These are phyloP conservation scores for Hycleus phaleratus DNA, from an alignment of 1,140 invertebrate genomes.

Conservation along the genomic window DNA sequence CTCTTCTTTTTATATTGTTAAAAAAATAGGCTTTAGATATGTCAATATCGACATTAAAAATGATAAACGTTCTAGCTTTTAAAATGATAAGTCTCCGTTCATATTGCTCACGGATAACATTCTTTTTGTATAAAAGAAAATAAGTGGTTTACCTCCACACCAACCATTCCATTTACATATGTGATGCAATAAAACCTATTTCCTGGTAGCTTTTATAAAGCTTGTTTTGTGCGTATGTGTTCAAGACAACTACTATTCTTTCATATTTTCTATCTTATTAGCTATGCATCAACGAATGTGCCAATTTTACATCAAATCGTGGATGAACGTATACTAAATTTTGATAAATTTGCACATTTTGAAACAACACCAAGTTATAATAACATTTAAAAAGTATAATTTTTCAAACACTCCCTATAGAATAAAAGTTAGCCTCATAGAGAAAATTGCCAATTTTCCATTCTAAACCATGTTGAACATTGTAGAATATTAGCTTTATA, in stretches of 20 bases:
- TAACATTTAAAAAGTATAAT: too few relatives aligned
- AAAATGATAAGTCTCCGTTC: slow-evolving; percentile 12
- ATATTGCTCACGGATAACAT: slow-evolving; percentile 18
- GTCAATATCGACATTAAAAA: slow-evolving; percentile 13
- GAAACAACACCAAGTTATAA: too few relatives aligned
- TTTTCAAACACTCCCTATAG: too few relatives aligned
- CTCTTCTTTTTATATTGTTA: too few relatives aligned
- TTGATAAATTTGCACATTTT: too few relatives aligned
- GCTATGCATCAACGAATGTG: slow-evolving; percentile 11
- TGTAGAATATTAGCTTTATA: too few relatives aligned
- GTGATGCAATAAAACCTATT: slow-evolving; percentile 24
- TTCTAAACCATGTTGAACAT: too few relatives aligned
- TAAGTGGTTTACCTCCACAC: slow-evolving; percentile 22
- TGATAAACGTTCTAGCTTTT: slow-evolving; percentile 12
- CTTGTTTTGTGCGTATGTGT: slow-evolving; percentile 10
- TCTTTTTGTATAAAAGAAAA: slow-evolving; percentile 10
- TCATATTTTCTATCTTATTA: background rate
- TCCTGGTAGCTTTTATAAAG: slow-evolving; percentile 11
- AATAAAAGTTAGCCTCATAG: too few relatives aligned
- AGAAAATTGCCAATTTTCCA: too few relatives aligned
- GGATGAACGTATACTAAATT: too few relatives aligned
- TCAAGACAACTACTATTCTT: too few relatives aligned
- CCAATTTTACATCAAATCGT: slow-evolving; percentile 3
- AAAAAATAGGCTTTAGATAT: background rate
- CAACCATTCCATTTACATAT: slow-evolving; percentile 20